phyloP scores from a whole-genome alignment of 1,140 invertebrate genomes.

The Nasonia longicornis region DNA sequence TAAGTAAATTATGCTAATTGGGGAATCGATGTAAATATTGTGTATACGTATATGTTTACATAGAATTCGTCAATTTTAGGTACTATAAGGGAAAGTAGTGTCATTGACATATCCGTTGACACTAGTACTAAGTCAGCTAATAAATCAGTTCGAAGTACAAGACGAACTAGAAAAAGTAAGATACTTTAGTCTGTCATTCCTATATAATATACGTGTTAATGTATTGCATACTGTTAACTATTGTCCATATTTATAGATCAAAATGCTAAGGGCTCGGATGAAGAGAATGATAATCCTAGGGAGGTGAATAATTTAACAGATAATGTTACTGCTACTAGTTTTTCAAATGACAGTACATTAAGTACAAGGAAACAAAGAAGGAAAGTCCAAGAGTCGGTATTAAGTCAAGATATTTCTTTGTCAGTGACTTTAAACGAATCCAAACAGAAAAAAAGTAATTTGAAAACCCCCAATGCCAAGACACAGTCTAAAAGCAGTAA shows the following conservation, averaged over 20 bases:
- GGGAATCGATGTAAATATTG: too few species aligned
- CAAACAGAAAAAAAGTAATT: conserved; percentile 12
- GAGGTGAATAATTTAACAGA: background rate
- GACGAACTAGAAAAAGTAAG: conserved; percentile 31
- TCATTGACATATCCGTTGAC: conserved; percentile 10
- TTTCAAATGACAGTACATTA: conserved; percentile 7
- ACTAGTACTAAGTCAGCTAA: conserved; percentile 6
- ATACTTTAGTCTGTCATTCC: background rate
- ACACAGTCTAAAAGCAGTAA: conserved; percentile 22
- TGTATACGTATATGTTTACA: background rate
- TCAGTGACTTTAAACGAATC: conserved; percentile 21
- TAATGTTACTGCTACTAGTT: background rate
- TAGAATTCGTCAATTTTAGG: conserved; percentile 23
- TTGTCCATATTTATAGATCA: conserved; percentile 25
- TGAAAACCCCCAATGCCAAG: conserved; percentile 16
- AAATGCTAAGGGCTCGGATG: conserved; percentile 27
- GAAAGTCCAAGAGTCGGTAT: background rate
- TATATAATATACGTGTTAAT: conserved; percentile 4
- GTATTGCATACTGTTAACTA: background rate
- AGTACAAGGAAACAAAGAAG: conserved; percentile 16
- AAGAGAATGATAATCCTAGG: conserved; percentile 28
- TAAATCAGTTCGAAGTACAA: conserved; percentile 6
- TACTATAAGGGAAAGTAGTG: conserved; percentile 39
- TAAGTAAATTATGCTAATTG: background rate
- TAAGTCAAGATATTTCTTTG: conserved; percentile 9